phyloP scores from a whole-genome alignment of 2,888 invertebrate species.

The Alsophila aescularia region DNA sequence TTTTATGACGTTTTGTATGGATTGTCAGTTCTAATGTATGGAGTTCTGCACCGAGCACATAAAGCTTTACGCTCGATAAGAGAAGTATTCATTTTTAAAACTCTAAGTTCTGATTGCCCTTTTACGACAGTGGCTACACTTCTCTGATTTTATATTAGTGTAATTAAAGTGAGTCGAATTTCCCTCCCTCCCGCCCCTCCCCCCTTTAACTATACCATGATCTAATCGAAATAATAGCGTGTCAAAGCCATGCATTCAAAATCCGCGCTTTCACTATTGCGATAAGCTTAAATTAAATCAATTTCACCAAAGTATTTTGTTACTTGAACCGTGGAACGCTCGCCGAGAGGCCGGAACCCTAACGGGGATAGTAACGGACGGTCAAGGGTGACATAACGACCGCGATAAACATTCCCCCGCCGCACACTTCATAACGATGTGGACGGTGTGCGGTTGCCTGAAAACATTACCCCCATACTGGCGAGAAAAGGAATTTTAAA shows the following conservation, averaged over 20 bases:
- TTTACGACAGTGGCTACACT: too few species aligned
- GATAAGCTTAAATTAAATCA: not conserved
- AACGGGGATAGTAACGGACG: conserved; percentile 16
- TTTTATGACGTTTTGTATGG: too few species aligned
- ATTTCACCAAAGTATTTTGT: conserved; percentile 8
- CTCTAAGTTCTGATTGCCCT: too few species aligned
- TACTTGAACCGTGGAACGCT: conserved; percentile 9
- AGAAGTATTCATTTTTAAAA: too few species aligned
- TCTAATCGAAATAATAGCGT: not conserved
- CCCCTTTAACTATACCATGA: too few species aligned
- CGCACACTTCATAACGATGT: conserved; percentile 22
- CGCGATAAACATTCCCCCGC: conserved; percentile 24
- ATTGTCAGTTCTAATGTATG: too few species aligned
- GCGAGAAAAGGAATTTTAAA: not conserved
- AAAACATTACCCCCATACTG: not conserved
- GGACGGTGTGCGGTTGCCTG: not conserved
- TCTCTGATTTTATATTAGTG: too few species aligned
- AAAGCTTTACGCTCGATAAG: too few species aligned
- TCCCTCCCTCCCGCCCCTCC: too few species aligned
- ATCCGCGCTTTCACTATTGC: not conserved
- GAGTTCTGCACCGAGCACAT: too few species aligned
- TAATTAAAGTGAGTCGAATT: too few species aligned
- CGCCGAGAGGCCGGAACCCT: not conserved
- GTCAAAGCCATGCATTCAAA: not conserved
- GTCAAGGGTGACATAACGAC: conserved; percentile 25